Evolutionary conservation across 2,113 vertebrate genomes (phyloP).

Genomic region (Pagrus major): DNA sequence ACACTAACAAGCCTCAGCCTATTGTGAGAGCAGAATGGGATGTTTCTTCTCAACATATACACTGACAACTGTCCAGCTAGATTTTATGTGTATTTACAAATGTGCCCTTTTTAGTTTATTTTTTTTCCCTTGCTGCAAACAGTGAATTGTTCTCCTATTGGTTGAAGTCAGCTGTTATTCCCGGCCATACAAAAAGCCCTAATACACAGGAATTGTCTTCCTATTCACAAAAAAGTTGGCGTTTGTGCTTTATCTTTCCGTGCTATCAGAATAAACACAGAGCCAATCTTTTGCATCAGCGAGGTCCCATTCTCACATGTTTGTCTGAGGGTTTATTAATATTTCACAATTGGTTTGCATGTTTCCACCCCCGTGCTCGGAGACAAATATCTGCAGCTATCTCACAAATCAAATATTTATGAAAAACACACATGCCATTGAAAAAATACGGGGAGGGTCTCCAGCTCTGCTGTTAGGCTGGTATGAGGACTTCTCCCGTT

Average conservation of each 20-base stretch:
- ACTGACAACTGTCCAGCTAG: neutral
- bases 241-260: conserved; percentile 60
- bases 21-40: conserved; percentile 10
- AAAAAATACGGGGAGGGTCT: conserved; percentile 51
- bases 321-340: conserved; percentile 72
- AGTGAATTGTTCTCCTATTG: conserved; percentile 66
- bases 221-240: conserved; percentile 53
- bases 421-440: conserved; percentile 69
- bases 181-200: conserved; percentile 45
- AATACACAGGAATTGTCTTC: conserved; percentile 69
- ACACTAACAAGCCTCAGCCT: neutral
- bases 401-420: conserved; percentile 78
- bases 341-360: conserved; percentile 75
- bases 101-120: conserved; percentile 28
- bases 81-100: conserved; percentile 41
- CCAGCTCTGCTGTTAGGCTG: conserved; percentile 40
- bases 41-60: conserved; percentile 19
- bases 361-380: conserved; percentile 47
- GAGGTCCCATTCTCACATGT: conserved; percentile 58
- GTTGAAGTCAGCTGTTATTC: conserved; percentile 55
- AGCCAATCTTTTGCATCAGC: conserved; percentile 47
- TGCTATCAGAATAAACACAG: conserved; percentile 66
- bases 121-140: conserved; percentile 46
- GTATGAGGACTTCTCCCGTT: conserved; percentile 36
- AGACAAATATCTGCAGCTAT: conserved; percentile 71